Conservation (phyloP, 2,888 invertebrate species). For the Petrolisthes cinctipes region DNA sequence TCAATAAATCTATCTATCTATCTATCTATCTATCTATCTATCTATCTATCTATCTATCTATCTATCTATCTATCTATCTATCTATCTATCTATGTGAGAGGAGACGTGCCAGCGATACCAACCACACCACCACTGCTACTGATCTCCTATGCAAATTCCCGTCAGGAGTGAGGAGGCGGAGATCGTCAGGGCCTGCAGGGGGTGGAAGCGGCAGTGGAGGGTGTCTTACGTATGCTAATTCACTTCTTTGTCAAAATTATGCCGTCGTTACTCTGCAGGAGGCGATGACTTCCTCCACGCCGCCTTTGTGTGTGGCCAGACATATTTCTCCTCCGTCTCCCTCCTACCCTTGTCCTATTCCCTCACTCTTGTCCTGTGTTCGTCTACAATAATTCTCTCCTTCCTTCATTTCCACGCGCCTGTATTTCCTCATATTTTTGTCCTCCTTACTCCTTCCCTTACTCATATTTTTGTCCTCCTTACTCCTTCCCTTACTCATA, state of each 20-base stretch:
- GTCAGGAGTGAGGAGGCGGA: slow-evolving; percentile 30
- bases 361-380: neutral
- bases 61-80: neutral
- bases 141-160: slow-evolving; percentile 49
- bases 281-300: slow-evolving; percentile 24
- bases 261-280: slow-evolving; percentile 39
- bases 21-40: neutral
- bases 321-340: slow-evolving; percentile 32
- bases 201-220: slow-evolving; percentile 10
- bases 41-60: neutral
- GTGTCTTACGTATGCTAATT: slow-evolving; percentile 53
- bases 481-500: neutral
- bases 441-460: neutral
- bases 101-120: neutral
- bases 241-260: slow-evolving; percentile 54
- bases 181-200: slow-evolving; percentile 25
- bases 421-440: neutral
- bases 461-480: neutral
- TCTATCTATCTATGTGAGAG: neutral
- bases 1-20: too few species aligned
- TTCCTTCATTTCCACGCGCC: too few species aligned
- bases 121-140: neutral
- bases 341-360: neutral
- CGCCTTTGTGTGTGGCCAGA: slow-evolving; percentile 32
- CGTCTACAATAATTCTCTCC: too few species aligned